Evolutionary conservation across 2,888 invertebrate genomes (phyloP).

Genomic region (Tromatobia lineatoria): DNA sequence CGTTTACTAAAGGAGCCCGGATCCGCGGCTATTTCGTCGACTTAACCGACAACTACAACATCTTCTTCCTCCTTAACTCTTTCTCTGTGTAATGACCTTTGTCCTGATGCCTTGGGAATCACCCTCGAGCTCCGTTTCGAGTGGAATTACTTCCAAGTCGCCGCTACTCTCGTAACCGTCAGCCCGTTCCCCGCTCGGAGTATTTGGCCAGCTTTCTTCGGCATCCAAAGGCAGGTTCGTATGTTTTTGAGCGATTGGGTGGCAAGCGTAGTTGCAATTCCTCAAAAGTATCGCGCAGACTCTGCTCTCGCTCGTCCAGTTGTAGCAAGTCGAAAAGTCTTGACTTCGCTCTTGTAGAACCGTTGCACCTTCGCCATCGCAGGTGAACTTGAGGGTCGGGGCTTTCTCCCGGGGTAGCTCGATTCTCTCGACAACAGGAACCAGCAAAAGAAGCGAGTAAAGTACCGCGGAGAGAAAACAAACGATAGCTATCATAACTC

Average conservation of each 20-base stretch:
- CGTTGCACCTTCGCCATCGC: slow-evolving; percentile 90
- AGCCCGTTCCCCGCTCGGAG: slow-evolving; percentile 33
- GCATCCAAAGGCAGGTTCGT: slow-evolving; percentile 21
- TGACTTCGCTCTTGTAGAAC: slow-evolving; percentile 88
- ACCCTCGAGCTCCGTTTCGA: slow-evolving; percentile 70
- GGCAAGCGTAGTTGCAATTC: slow-evolving; percentile 91
- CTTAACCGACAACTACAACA: slow-evolving; percentile 14
- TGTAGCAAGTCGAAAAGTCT: slow-evolving; percentile 70
- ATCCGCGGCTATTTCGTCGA: slow-evolving; percentile 43
- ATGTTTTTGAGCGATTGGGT: slow-evolving; percentile 68
- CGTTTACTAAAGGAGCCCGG: slow-evolving; percentile 23
- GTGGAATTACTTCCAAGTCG: slow-evolving; percentile 76
- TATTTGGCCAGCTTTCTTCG: slow-evolving; percentile 31
- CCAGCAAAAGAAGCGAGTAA: slow-evolving; percentile 89
- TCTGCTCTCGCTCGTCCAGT: slow-evolving; percentile 85
- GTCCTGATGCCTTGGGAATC: slow-evolving; percentile 67
- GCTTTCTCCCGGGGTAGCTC: slow-evolving; percentile 87
- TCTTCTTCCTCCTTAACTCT: slow-evolving; percentile 78
- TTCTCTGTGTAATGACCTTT: slow-evolving; percentile 71
- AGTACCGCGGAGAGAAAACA: slow-evolving; percentile 90
- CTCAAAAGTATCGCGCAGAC: slow-evolving; percentile 89
- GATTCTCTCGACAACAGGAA: slow-evolving; percentile 89
- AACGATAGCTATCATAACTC: slow-evolving; percentile 90
- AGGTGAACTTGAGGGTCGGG: slow-evolving; percentile 90
- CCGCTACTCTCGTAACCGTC: slow-evolving; percentile 79